These are phyloP conservation scores for Ormyrus thymus DNA, from an alignment of 2,888 invertebrate genomes.

Conservation along the genomic window DNA sequence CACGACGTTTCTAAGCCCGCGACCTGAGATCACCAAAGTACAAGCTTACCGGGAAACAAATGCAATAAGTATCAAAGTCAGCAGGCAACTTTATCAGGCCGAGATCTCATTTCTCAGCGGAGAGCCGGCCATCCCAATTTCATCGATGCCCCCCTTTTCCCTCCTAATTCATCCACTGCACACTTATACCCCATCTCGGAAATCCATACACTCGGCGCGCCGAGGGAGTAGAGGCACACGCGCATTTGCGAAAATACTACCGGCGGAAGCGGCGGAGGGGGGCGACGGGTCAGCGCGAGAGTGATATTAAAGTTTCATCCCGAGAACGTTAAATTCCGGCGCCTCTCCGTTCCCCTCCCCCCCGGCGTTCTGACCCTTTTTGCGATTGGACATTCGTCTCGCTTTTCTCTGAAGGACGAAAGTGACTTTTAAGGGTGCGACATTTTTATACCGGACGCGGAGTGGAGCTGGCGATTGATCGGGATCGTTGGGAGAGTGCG, in stretches of 20 bases:
- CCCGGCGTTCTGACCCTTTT: conserved; percentile 17
- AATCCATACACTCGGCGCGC: conserved; percentile 21
- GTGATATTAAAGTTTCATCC: conserved; percentile 52
- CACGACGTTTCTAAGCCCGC: no score
- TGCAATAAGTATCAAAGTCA: no score
- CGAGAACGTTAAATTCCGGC: conserved; percentile 44
- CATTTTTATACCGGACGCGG: neutral
- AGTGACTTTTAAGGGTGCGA: conserved; percentile 40
- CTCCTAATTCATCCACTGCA: neutral
- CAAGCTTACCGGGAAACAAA: no score
- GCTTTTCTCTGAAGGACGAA: neutral
- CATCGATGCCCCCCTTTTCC: neutral
- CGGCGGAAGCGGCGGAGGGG: neutral
- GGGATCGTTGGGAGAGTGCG: no score
- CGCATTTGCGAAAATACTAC: conserved; percentile 11
- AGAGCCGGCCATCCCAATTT: neutral
- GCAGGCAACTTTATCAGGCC: no score
- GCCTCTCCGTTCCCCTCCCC: neutral
- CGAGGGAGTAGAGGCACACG: conserved; percentile 3
- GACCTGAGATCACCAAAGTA: no score
- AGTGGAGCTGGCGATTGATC: no score
- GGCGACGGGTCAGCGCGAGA: conserved; percentile 31
- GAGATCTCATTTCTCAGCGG: no score
- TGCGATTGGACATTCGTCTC: conserved; percentile 38
- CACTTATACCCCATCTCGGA: neutral